Evolutionary conservation across 2,888 invertebrate species (phyloP), one percentile per base, ranked within the genome.

Genomic region (Phoenoteleia sp.): DNA sequence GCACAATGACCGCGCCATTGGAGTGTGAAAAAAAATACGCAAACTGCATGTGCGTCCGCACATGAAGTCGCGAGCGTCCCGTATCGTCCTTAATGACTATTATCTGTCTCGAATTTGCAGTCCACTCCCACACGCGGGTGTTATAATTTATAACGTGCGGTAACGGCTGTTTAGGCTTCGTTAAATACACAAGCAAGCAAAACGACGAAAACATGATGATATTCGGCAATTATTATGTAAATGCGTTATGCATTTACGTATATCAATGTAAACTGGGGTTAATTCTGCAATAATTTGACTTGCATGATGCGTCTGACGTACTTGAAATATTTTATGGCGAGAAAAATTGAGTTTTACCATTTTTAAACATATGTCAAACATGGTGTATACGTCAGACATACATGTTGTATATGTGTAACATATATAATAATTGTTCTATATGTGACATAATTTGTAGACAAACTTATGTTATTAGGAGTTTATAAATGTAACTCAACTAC

Each of bases 61-160:
- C 42, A 42, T 42, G 42, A 42, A 39, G 42, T 42, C 42, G 49
- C 45, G 56, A 27, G 49, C 67, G 52, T 67, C 75, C 58, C 66
- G 49, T 76, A 67, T 60, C 71, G 64, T 25, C 58, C 72, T 81
- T 85, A 77, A 85, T 85, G 72, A 85, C 85, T 85, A 81, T 81
- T 81, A 85, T 81, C 72, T 77, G 75, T 67, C 81, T 58, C 77
- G 64, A 81, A 77, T 84, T 81, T 77, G 49, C 84, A 81, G 81
- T 62, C 6, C 47, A 76, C 84, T 77, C 84, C 81, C 77, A 76
- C 84, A 64, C 67, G 66, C 42, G 60, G 27, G 69, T 54, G 76
- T 76, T 81, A 81, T 84, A 76, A 84, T 84, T 84, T 81, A 81
- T 56, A 66, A 72, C 52, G 2, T 52, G 49, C 17, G 23, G 52